phyloP scores from a whole-genome alignment of 1,140 invertebrate genomes.

The Doryteuthis pealeii region DNA sequence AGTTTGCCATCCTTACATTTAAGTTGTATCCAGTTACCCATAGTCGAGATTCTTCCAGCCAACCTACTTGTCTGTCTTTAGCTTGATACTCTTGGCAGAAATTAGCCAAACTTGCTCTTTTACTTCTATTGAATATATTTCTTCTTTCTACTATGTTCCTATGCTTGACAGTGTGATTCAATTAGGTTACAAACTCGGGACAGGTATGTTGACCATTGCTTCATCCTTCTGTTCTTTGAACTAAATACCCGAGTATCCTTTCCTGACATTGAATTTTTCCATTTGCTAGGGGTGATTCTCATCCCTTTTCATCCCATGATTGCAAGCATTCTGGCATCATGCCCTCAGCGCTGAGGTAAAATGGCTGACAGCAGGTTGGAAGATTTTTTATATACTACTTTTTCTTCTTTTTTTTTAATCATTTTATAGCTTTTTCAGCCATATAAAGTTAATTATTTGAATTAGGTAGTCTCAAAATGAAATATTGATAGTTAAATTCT shows the following conservation, averaged over 20 bases:
- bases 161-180: neutral
- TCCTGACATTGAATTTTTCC: constrained; percentile 10
- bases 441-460: neutral
- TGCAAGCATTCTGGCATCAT: constrained; percentile 14
- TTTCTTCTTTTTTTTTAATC: constrained; percentile 8
- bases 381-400: constrained; percentile 14
- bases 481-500: too few relatives aligned
- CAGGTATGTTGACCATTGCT: neutral
- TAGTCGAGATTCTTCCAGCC: too few relatives aligned
- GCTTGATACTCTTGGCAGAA: too few relatives aligned
- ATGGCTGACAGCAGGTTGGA: constrained; percentile 14
- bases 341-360: constrained; percentile 16
- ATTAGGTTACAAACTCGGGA: neutral
- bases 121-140: too few relatives aligned
- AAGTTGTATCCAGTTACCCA: too few relatives aligned
- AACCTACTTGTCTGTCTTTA: too few relatives aligned
- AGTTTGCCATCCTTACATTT: too few relatives aligned
- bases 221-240: constrained; percentile 7
- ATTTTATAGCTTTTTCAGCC: constrained; percentile 8
- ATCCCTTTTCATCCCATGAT: constrained; percentile 16
- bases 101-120: too few relatives aligned
- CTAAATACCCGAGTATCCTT: neutral
- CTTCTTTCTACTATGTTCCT: too few relatives aligned
- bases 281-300: constrained; percentile 17
- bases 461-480: too few relatives aligned